Evolutionary conservation across 2,113 vertebrate species (phyloP), one percentile per base, ranked within the genome.

Genomic region (Xiphias gladius): DNA sequence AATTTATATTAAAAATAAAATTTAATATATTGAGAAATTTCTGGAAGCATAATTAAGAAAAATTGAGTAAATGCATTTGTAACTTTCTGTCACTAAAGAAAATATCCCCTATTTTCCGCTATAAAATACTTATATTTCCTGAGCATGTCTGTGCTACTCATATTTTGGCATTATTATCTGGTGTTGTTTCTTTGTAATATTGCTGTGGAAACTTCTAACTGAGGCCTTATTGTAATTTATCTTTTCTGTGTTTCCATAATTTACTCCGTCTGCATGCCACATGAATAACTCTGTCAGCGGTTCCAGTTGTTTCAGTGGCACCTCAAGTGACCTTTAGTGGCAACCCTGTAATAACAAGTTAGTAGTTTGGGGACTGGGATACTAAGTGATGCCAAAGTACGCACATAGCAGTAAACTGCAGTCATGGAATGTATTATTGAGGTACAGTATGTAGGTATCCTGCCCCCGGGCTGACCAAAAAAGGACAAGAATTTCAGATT

Each of bases 401-500:
- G 88, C 79, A 86, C 80, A 87, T 50, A 80, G 80, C 68, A 86
- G 79, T 83, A 80, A 89, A 86, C 62, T 86, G 80, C 79, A 80
- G 74, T 84, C 32, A 76, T 86, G 85, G 84, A 85, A 91, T 80
- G 79, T 64, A 86, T 85, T 86, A 79, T 85, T 89, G 89, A 91
- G 72, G 71, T 84, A 85, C 57, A 65, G 81, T 86, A 68, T 88
- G 77, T 74, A 88, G 82, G 84, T 88, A 84, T 85, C 46, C 65
- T 32, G 12, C 66, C 57, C 39, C 82, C 58, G 46, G 19, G 14
- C 39, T 83, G 63, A 84, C 84, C 78, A 87, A 88, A 89, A 85
- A 89, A 89, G 89, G 87, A 82, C 55, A 86, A 80, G 50, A 84
- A 83, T 70, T 59, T 85, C 22, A 76, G 59, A 69, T 86, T 86